These are phyloP conservation scores for Trilocha varians DNA, from an alignment of 2,888 invertebrate species.

Conservation along the genomic window DNA sequence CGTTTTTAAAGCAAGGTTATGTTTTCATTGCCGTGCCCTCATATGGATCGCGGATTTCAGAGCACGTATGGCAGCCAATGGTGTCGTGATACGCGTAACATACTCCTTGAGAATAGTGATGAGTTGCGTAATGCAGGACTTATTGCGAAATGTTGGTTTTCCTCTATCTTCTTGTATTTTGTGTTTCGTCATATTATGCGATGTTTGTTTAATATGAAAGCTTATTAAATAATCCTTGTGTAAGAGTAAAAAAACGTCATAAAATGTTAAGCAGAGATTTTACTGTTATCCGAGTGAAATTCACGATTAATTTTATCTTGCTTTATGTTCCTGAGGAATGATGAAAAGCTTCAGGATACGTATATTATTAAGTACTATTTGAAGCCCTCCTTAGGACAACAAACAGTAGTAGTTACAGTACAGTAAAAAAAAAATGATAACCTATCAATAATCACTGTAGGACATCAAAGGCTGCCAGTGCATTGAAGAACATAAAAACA, in stretches of 20 bases:
- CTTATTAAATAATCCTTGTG: not conserved
- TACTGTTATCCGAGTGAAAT: not conserved
- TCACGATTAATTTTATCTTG: too few species aligned
- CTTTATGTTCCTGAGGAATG: too few species aligned
- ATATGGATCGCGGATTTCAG: not conserved
- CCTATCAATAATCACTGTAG: too few species aligned
- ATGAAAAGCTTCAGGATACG: too few species aligned
- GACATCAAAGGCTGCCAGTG: too few species aligned
- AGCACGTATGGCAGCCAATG: not conserved
- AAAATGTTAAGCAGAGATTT: not conserved
- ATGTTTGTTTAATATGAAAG: not conserved
- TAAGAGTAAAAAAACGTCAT: too few species aligned
- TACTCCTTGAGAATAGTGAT: not conserved
- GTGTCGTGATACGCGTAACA: not conserved
- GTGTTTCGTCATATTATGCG: not conserved
- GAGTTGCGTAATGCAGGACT: not conserved
- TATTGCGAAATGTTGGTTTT: not conserved
- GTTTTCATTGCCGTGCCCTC: not conserved
- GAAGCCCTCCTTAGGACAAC: too few species aligned
- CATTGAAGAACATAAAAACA: too few species aligned
- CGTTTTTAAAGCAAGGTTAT: not conserved
- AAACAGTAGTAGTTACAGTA: too few species aligned
- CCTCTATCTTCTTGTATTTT: not conserved
- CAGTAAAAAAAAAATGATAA: too few species aligned
- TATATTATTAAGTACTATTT: too few species aligned